These are phyloP conservation scores for Melospiza melodia DNA, from an alignment of 2,113 vertebrate genomes.

Conservation along the genomic window DNA sequence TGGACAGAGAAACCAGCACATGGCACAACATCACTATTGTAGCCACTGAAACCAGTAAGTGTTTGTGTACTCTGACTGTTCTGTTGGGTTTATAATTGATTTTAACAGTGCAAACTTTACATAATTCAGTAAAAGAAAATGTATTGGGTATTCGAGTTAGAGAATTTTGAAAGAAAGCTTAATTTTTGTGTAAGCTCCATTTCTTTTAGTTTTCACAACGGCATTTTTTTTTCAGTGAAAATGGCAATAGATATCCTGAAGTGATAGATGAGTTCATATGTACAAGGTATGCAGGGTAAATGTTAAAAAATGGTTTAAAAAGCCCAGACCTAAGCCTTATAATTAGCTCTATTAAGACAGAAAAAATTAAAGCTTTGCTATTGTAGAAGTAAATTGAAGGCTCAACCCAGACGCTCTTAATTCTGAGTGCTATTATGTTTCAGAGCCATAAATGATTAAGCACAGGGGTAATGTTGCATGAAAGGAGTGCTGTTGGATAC, in stretches of 20 bases:
- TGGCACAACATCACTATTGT: conserved; percentile 99
- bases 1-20: conserved; percentile 91
- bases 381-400: not conserved
- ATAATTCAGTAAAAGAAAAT: not conserved
- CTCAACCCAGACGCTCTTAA: not conserved
- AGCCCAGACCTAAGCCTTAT: not conserved
- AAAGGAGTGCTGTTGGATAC: not conserved
- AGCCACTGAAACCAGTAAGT: conserved; percentile 96
- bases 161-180: not conserved
- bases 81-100: not conserved
- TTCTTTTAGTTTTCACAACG: not conserved
- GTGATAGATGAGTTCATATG: not conserved
- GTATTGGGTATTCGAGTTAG: not conserved
- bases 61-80: not conserved
- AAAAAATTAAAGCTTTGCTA: not conserved
- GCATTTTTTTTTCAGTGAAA: not conserved
- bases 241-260: not conserved
- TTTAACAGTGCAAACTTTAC: not conserved
- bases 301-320: not conserved
- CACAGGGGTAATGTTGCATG: not conserved
- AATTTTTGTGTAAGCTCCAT: not conserved
- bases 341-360: not conserved
- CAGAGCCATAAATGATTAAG: not conserved
- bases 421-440: not conserved
- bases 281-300: not conserved